Conservation (phyloP, 2,797 vertebrate genomes). For the Clarias fuscus region DNA sequence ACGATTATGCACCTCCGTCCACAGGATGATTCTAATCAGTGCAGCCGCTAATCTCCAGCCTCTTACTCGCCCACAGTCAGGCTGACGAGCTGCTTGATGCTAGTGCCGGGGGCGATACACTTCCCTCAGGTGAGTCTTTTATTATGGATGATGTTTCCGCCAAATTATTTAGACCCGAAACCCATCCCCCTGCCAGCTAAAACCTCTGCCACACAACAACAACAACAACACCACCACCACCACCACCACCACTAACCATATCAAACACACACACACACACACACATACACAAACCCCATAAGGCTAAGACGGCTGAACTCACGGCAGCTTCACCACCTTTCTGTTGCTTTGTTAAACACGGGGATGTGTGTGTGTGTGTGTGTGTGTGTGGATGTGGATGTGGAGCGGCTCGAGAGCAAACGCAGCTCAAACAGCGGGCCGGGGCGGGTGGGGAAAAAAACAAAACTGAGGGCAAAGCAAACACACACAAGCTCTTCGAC, state of each 20-base stretch:
- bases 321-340: slow-evolving; percentile 32
- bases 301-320: slow-evolving; percentile 40
- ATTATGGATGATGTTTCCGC: slow-evolving; percentile 83
- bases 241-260: background rate
- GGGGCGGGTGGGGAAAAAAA: slow-evolving; percentile 13
- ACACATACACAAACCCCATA: slow-evolving; percentile 54
- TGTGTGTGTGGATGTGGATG: slow-evolving; percentile 12
- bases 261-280: slow-evolving; percentile 50
- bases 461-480: slow-evolving; percentile 38
- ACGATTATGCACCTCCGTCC: slow-evolving; percentile 35
- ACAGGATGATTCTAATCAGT: slow-evolving; percentile 68
- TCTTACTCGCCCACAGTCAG: slow-evolving; percentile 44
- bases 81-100: slow-evolving; percentile 42
- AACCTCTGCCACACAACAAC: slow-evolving; percentile 47
- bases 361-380: no score
- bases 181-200: slow-evolving; percentile 35
- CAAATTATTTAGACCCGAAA: slow-evolving; percentile 79
- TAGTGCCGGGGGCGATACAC: slow-evolving; percentile 77
- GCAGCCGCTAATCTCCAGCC: slow-evolving; percentile 64
- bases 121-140: slow-evolving; percentile 80
- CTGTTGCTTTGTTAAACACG: slow-evolving; percentile 45
- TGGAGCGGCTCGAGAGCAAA: slow-evolving; percentile 39
- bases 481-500: slow-evolving; percentile 33
- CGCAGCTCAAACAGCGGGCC: no score
- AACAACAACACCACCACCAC: background rate